Percentiles rank a stretch among this genome's conserved stretches.
Conservation (phyloP, 2,113 vertebrate genomes). For the Corythaixoides concolor region DNA sequence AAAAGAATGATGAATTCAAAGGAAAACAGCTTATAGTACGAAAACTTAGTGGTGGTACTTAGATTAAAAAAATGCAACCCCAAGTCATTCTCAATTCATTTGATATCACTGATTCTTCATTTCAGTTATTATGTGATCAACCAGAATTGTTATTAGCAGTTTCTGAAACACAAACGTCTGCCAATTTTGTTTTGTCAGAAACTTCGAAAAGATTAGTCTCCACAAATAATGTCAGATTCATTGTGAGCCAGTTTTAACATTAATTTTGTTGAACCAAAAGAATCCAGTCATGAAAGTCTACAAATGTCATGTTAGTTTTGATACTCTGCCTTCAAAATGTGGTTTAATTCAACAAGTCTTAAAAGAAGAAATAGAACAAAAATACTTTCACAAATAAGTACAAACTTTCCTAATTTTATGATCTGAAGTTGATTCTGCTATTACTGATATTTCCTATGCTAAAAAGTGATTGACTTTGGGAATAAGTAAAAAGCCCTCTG, state of each 20-base stretch:
- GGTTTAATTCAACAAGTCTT: not conserved
- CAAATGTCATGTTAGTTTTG: not conserved
- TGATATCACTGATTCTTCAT: rapidly evolving
- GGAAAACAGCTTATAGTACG: not conserved
- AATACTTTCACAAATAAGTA: not conserved
- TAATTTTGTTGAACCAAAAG: not conserved
- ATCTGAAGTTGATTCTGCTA: not conserved
- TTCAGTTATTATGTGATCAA: not conserved
- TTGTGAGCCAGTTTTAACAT: not conserved
- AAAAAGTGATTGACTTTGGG: not conserved
- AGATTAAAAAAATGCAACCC: not conserved
- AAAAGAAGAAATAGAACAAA: not conserved
- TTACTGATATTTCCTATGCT: not conserved
- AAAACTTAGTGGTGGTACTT: not conserved
- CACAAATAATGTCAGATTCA: not conserved
- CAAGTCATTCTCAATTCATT: not conserved
- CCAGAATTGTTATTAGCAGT: not conserved
- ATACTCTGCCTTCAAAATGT: not conserved
- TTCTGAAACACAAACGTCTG: not conserved
- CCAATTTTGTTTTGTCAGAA: not conserved
- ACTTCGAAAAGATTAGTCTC: not conserved
- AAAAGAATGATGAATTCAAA: not conserved
- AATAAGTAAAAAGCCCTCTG: not conserved
- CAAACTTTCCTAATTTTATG: not conserved
- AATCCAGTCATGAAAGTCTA: not conserved